Evolutionary conservation across 2,797 vertebrate species (phyloP).

Genomic region (Malurus splendens): DNA sequence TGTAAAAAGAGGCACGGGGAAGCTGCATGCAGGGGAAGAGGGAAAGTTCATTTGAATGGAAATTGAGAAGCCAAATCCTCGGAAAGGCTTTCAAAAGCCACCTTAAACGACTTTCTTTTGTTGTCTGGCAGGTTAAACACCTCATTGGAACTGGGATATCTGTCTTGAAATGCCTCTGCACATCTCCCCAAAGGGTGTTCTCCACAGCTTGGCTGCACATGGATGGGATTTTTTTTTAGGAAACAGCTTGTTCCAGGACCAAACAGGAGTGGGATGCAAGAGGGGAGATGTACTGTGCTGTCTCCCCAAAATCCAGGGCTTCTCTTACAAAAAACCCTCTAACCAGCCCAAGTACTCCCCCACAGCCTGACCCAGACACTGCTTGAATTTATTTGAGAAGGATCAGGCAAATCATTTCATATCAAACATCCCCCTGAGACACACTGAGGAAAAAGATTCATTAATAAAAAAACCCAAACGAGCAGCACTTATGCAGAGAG

Average conservation of each 20-base stretch:
- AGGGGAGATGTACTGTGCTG: not conserved
- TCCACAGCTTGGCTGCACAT: not conserved
- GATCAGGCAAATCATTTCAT: not conserved
- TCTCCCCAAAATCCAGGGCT: not conserved
- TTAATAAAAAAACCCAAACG: not conserved
- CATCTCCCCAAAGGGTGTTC: not conserved
- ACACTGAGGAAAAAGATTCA: not conserved
- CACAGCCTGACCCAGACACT: accelerated
- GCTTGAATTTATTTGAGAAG: not conserved
- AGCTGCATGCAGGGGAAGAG: not conserved
- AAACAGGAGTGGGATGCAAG: not conserved
- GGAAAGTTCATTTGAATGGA: slow-evolving; percentile 32
- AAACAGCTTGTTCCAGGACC: not conserved
- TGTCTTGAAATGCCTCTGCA: slow-evolving; percentile 6
- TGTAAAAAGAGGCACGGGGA: not conserved
- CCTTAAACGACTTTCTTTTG: slow-evolving; percentile 1
- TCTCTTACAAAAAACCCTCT: not conserved
- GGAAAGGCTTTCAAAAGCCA: slow-evolving; percentile 26
- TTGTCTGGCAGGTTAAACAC: slow-evolving; percentile 1
- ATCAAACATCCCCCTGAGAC: not conserved
- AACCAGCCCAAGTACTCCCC: not conserved
- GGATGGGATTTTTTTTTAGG: not conserved
- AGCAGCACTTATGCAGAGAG: not conserved
- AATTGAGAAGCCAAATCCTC: slow-evolving; percentile 42
- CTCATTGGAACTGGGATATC: not conserved